These are phyloP conservation scores for Neopipo cinnamomea DNA, from an alignment of 2,113 vertebrate species.

Conservation along the genomic window DNA sequence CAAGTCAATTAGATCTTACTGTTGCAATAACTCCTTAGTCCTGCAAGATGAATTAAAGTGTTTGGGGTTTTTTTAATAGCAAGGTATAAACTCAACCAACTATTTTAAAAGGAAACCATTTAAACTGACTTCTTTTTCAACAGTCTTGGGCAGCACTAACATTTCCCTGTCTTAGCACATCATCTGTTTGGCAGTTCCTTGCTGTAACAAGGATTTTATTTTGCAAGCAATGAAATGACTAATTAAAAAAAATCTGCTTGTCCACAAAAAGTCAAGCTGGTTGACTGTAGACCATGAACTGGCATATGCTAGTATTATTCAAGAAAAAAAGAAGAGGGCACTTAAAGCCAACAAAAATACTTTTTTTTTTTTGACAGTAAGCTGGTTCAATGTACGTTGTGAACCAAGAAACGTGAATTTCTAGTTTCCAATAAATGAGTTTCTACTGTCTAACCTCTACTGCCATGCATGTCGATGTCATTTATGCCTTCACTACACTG, in stretches of 20 bases:
- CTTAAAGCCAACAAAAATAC: background rate
- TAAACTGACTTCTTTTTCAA: background rate
- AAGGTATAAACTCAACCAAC: background rate
- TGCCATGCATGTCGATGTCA: background rate
- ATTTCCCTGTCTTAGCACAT: background rate
- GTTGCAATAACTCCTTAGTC: background rate
- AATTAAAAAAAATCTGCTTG: background rate
- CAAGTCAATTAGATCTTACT: background rate
- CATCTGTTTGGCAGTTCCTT: background rate
- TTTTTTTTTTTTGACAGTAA: background rate
- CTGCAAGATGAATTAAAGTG: background rate
- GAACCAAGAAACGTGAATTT: background rate
- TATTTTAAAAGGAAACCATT: background rate
- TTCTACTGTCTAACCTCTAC: background rate
- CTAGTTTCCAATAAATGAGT: background rate
- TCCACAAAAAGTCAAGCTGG: background rate
- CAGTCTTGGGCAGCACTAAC: background rate
- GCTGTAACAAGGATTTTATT: background rate
- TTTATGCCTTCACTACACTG: background rate
- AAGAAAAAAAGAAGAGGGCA: background rate
- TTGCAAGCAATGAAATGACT: background rate
- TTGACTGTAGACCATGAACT: background rate
- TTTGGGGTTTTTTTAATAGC: background rate
- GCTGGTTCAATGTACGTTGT: background rate
- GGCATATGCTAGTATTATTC: background rate